These are phyloP conservation scores for Agrilus planipennis DNA, from an alignment of 1,140 invertebrate species.

Conservation along the genomic window DNA sequence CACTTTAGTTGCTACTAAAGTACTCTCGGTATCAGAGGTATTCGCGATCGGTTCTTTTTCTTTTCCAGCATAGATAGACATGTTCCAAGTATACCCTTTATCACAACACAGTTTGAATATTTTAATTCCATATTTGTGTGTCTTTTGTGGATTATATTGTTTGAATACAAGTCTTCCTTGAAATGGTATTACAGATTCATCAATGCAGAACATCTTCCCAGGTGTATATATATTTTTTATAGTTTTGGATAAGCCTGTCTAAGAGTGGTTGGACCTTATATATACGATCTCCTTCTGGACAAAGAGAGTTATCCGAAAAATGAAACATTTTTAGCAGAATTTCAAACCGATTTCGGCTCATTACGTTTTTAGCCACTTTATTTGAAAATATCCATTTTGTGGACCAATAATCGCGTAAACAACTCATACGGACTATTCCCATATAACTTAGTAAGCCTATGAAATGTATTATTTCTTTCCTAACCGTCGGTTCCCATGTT, in stretches of 20 bases:
- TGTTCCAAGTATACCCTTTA: conserved; percentile 13
- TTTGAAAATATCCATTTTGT: conserved; percentile 12
- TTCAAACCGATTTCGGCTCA: conserved; percentile 22
- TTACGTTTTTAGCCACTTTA: conserved; percentile 9
- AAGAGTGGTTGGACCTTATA: conserved; percentile 18
- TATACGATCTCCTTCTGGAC: conserved; percentile 13
- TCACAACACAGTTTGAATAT: conserved; percentile 19
- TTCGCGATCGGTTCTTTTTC: conserved; percentile 4
- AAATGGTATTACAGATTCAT: conserved; percentile 26
- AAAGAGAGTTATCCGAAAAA: conserved; percentile 18
- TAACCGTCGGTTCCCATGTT: not conserved
- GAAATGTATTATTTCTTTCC: conserved; percentile 5
- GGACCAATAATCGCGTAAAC: conserved; percentile 8
- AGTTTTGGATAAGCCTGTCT: conserved; percentile 12
- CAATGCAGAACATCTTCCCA: conserved; percentile 13
- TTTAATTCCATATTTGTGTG: conserved; percentile 21
- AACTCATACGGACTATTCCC: not conserved
- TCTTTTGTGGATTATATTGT: conserved; percentile 22
- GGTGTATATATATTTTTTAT: conserved; percentile 10
- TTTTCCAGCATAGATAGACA: conserved; percentile 20
- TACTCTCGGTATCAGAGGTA: too few relatives aligned
- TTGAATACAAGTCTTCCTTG: conserved; percentile 21
- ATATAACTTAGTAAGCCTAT: conserved; percentile 6
- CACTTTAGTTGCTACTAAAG: conserved; percentile 19
- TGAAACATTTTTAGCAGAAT: conserved; percentile 18